phyloP scores from a whole-genome alignment of 1,140 invertebrate species.

The Mamestra configurata region DNA sequence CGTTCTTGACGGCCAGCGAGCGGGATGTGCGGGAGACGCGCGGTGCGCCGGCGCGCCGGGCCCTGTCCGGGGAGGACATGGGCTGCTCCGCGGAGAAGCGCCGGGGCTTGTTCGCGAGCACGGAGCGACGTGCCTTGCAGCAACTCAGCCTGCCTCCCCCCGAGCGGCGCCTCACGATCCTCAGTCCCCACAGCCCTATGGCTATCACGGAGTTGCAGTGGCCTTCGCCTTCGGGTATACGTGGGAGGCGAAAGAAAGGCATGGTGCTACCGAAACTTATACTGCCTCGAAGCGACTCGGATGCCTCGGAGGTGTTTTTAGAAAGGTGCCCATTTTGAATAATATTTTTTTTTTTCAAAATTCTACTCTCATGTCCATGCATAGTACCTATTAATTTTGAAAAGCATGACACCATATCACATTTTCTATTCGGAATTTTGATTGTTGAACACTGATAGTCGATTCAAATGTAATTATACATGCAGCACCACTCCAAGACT shows the following conservation, averaged over 20 bases:
- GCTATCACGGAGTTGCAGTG: conserved; percentile 89
- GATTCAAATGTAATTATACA: background rate
- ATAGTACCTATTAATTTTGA: background rate
- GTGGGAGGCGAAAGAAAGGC: conserved; percentile 91
- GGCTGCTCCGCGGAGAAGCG: conserved; percentile 89
- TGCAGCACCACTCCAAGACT: background rate
- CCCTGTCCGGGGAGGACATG: conserved; percentile 89
- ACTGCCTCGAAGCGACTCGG: conserved; percentile 91
- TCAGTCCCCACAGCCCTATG: conserved; percentile 92
- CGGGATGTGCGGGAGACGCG: conserved; percentile 90
- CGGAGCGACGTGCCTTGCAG: conserved; percentile 89
- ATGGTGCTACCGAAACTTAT: conserved; percentile 93
- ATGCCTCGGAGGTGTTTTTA: conserved; percentile 89
- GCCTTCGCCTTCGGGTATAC: conserved; percentile 89
- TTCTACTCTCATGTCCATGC: background rate
- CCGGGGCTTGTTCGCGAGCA: conserved; percentile 90
- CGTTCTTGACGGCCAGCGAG: conserved; percentile 90
- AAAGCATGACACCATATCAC: background rate
- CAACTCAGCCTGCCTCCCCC: conserved; percentile 92
- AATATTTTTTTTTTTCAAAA: conserved; percentile 16
- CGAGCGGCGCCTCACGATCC: conserved; percentile 90
- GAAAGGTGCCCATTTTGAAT: conserved; percentile 82
- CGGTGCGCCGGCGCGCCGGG: conserved; percentile 88
- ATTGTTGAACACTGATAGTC: background rate
- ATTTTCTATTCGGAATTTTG: background rate